Evolutionary conservation across 2,113 vertebrate species (phyloP), one percentile per base, ranked within the genome.

Genomic region (Myanophis thanlyinensis): DNA sequence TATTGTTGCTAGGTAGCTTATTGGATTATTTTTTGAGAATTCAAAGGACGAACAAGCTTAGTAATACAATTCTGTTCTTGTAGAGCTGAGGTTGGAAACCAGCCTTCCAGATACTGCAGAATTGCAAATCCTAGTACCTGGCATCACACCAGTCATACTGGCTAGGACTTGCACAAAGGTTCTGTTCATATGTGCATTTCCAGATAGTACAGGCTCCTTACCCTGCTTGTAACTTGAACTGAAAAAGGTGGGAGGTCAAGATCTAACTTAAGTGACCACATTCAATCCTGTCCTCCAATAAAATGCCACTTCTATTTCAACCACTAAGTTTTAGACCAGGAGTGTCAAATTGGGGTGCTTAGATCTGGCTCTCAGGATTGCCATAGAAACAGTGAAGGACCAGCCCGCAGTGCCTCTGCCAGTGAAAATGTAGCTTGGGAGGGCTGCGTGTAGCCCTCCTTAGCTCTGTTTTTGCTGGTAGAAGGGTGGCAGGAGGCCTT

Each of bases 41-140:
- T 89, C 18, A 54, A 84, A 87, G 52, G 20, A 91, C 40, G 20
- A 91, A 94, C 87, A 94, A 94, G 40, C 52, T 85, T 47, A 46
- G 88, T 23, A 88, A 62, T 87, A 85, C 0, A 22, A 0, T 1
- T 48, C 35, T 80, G 35, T 80, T 80, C 73, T 22, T 80, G 35
- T 10, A 44, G 1, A 80, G 15, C 67, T 40, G 18, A 35, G 6
- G 6, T 9, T 80, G 35, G 35, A 44, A 80, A 40, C 30, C n/a
- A 9, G 73, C 3, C 35, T 80, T 9, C 7, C 73, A 80, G 18
- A 40, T 80, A 80, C 6, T 80, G 73, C 18, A 80, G 35, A 80
- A 40, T 22, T 80, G 18, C 73, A 80, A 80, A 40, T 80, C 18
- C 18, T 80, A 80, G 3, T 80, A 40, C 18, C 35, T 80, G n/a